Evolutionary conservation across 2,797 vertebrate genomes (phyloP).

Genomic region (Silurus aristotelis): DNA sequence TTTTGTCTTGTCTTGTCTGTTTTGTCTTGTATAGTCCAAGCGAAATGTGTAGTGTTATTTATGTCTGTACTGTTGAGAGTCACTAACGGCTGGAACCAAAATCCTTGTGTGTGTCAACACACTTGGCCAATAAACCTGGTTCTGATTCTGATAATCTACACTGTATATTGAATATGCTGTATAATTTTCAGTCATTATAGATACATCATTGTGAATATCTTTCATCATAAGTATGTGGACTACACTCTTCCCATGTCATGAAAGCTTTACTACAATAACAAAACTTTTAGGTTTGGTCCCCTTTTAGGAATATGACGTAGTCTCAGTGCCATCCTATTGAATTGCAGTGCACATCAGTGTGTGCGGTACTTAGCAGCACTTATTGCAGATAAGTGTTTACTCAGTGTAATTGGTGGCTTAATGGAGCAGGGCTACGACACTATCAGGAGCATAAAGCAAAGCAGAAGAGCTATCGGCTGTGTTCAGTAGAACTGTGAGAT

Average conservation of each 20-base stretch:
- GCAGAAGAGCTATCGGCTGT: neutral
- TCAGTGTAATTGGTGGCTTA: conserved; percentile 19
- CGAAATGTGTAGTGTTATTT: too few species aligned
- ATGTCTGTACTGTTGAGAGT: too few species aligned
- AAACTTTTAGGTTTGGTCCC: neutral
- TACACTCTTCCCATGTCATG: neutral
- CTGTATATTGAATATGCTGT: neutral
- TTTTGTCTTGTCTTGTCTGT: too few species aligned
- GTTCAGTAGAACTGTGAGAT: neutral
- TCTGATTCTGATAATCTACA: neutral
- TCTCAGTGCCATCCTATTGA: conserved; percentile 2
- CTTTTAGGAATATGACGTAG: neutral
- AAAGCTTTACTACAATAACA: neutral
- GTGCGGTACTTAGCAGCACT: neutral
- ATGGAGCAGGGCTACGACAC: conserved; percentile 8
- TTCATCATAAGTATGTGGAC: too few species aligned
- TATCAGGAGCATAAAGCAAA: conserved; percentile 16
- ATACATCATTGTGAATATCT: neutral
- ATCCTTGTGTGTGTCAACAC: too few species aligned
- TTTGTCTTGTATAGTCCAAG: too few species aligned
- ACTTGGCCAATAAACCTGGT: too few species aligned
- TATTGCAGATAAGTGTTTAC: conserved; percentile 22
- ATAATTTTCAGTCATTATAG: neutral
- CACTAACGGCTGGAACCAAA: too few species aligned
- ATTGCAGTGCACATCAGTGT: conserved; percentile 1